phyloP scores from a whole-genome alignment of 2,113 vertebrate species.

The Carassius carassius region DNA sequence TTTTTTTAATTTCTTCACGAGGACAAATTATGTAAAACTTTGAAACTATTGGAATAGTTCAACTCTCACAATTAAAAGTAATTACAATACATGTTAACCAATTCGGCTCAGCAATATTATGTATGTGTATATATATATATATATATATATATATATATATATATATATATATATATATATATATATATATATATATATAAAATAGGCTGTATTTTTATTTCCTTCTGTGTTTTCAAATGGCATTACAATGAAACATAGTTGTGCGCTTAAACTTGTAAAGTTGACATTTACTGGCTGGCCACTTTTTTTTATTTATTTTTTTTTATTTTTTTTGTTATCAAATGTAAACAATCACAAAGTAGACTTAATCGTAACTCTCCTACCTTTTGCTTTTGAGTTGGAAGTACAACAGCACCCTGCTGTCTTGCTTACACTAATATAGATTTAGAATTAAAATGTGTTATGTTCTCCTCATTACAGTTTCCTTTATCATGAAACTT shows the following conservation, averaged over 20 bases:
- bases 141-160: too few species aligned
- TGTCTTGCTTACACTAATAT: slow-evolving; percentile 68
- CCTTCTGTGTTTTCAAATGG: neutral
- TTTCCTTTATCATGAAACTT: slow-evolving; percentile 62
- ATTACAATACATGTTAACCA: neutral
- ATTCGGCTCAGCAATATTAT: neutral
- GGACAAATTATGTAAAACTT: neutral
- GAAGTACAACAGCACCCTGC: slow-evolving; percentile 56
- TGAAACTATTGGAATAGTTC: neutral
- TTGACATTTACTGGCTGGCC: too few species aligned
- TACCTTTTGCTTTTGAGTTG: slow-evolving; percentile 61
- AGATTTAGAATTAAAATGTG: slow-evolving; percentile 65
- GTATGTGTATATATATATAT: neutral
- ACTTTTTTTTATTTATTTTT: too few species aligned
- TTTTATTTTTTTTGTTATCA: slow-evolving; percentile 40
- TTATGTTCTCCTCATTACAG: slow-evolving; percentile 66
- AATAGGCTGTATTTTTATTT: neutral
- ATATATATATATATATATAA: too few species aligned
- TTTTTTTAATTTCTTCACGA: neutral
- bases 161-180: neutral
- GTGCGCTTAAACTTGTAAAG: slow-evolving; percentile 14
- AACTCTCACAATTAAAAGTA: neutral
- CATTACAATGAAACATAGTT: neutral
- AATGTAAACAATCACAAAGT: slow-evolving; percentile 54
- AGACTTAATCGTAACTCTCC: slow-evolving; percentile 50